Evolutionary conservation across 1,140 invertebrate species (phyloP).

Genomic region (Magallana ariakensis): DNA sequence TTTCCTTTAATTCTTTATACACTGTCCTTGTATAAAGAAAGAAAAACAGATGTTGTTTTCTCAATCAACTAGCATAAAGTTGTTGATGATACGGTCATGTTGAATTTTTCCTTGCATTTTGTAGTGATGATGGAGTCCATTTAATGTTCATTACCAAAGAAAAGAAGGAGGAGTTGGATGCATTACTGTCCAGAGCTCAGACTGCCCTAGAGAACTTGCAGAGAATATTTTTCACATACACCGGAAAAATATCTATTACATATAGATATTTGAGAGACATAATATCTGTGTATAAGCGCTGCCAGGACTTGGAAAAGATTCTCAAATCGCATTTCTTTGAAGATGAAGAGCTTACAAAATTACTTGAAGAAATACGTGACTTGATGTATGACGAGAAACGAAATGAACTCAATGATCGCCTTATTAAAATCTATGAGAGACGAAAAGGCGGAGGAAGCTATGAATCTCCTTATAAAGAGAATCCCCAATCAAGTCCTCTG

Average conservation of each 20-base stretch:
- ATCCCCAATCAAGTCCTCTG: background rate
- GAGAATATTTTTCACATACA: slow-evolving; percentile 58
- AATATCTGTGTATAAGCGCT: slow-evolving; percentile 70
- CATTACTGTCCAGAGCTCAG: slow-evolving; percentile 61
- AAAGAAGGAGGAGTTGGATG: slow-evolving; percentile 67
- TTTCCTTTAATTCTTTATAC: too few species aligned
- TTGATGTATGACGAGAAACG: slow-evolving; percentile 67
- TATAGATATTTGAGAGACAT: slow-evolving; percentile 64
- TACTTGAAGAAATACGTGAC: slow-evolving; percentile 64
- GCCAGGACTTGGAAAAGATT: slow-evolving; percentile 76
- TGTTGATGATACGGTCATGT: too few species aligned
- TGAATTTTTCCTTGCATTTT: too few species aligned
- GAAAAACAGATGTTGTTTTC: too few species aligned
- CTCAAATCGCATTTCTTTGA: slow-evolving; percentile 80
- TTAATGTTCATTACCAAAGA: slow-evolving; percentile 47
- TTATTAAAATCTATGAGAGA: slow-evolving; percentile 42
- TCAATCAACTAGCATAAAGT: too few species aligned
- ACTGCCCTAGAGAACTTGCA: slow-evolving; percentile 62
- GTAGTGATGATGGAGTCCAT: slow-evolving; percentile 38
- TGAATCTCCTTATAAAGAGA: background rate
- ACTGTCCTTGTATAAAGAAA: too few species aligned
- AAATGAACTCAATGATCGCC: slow-evolving; percentile 61
- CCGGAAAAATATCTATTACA: slow-evolving; percentile 40
- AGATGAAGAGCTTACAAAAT: slow-evolving; percentile 62
- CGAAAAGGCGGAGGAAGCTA: background rate